phyloP scores from a whole-genome alignment of 1,140 invertebrate species.

The Halotydeus destructor region DNA sequence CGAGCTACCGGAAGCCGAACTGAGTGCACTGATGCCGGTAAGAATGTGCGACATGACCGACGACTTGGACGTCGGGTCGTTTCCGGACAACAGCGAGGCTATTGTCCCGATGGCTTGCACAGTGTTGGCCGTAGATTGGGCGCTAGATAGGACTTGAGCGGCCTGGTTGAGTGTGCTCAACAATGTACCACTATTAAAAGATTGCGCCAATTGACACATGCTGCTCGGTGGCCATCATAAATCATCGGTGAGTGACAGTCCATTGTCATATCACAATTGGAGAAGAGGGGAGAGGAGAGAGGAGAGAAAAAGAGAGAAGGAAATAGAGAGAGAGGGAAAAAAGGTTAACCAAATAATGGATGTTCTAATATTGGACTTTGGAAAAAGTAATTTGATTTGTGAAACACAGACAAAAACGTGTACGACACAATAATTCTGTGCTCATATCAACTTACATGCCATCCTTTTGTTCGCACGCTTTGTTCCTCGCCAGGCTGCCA shows the following conservation, averaged over 20 bases:
- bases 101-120: not conserved
- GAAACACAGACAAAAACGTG: too few relatives aligned
- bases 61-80: not conserved
- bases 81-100: not conserved
- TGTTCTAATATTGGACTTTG: too few relatives aligned
- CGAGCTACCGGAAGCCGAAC: not conserved
- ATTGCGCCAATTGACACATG: constrained; percentile 3
- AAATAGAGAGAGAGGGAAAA: not conserved
- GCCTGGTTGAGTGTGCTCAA: not conserved
- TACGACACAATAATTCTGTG: not conserved
- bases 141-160: not conserved
- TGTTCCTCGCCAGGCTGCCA: constrained; percentile 3
- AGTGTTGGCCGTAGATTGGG: not conserved
- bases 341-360: too few relatives aligned
- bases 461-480: constrained; percentile 5
- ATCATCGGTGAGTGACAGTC: too few relatives aligned
- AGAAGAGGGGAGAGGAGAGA: too few relatives aligned
- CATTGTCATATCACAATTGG: too few relatives aligned
- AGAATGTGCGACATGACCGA: constrained; percentile 9
- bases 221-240: too few relatives aligned
- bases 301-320: not conserved
- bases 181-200: not conserved
- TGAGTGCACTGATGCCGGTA: constrained; percentile 1
- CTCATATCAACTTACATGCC: constrained; percentile 5
- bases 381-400: too few relatives aligned